A percentile compares a stretch with the other conserved stretches of the same genome.
Evolutionary conservation across 2,113 vertebrate genomes (phyloP).

Genomic region (Apaloderma vittatum): DNA sequence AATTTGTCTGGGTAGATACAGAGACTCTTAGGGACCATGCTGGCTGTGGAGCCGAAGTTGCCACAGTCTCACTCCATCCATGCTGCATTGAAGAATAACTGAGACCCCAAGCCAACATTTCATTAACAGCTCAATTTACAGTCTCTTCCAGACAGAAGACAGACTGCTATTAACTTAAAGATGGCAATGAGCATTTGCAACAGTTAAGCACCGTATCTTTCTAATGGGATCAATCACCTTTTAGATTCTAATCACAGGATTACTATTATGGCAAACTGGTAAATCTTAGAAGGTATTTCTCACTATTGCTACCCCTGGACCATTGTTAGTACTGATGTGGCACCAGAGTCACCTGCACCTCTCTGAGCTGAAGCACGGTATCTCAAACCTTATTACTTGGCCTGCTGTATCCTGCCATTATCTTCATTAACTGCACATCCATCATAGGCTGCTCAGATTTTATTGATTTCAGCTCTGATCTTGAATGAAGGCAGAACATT

Average conservation of each 20-base stretch:
- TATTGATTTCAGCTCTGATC: neutral
- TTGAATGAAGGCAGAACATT: constrained; percentile 4
- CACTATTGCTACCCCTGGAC: neutral
- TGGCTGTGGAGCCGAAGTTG: neutral
- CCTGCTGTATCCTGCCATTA: neutral
- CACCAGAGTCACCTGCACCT: neutral
- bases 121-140: neutral
- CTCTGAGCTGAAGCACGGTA: neutral
- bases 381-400: neutral
- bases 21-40: neutral
- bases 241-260: neutral
- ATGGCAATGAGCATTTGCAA: neutral
- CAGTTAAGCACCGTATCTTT: neutral
- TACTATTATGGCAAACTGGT: neutral
- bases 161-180: neutral
- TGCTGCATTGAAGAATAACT: neutral
- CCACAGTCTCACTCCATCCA: neutral
- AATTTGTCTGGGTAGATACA: neutral
- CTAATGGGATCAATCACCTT: neutral
- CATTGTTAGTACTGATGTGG: neutral
- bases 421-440: neutral
- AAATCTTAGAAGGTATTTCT: neutral
- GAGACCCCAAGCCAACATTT: neutral
- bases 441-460: neutral
- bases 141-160: neutral